A percentile compares a stretch with the other conserved stretches of the same genome.
These are phyloP conservation scores for Tenthredo mesomela DNA, from an alignment of 2,888 invertebrate genomes.

Conservation along the genomic window DNA sequence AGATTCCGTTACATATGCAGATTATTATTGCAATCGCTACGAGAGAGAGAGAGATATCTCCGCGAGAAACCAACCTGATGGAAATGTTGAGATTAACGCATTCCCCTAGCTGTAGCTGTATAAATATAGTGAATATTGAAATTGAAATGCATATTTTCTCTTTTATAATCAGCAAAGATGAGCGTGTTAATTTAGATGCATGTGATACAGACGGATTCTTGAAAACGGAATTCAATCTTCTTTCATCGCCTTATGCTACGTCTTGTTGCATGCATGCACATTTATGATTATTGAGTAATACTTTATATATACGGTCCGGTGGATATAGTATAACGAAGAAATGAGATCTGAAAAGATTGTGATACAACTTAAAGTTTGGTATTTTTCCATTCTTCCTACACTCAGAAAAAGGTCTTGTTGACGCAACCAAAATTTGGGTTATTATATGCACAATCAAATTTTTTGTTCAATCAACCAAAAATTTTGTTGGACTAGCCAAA, in stretches of 20 bases:
- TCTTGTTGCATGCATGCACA: neutral
- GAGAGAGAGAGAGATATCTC: neutral
- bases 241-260: neutral
- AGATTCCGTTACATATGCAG: neutral
- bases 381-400: neutral
- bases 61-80: neutral
- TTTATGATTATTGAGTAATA: neutral
- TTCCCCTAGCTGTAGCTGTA: neutral
- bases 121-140: neutral
- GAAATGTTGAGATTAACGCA: neutral
- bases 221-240: neutral
- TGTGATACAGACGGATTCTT: neutral
- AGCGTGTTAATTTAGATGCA: neutral
- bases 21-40: neutral
- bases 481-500: too few species aligned
- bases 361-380: neutral
- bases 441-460: too few species aligned
- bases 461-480: too few species aligned
- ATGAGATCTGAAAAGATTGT: neutral
- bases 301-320: neutral
- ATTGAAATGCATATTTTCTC: constrained; percentile 21
- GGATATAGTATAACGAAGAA: neutral
- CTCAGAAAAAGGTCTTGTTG: too few species aligned
- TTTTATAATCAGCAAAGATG: neutral
- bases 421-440: too few species aligned